Evolutionary conservation across 2,113 vertebrate genomes (phyloP).

Genomic region (Oreocharis arfaki): DNA sequence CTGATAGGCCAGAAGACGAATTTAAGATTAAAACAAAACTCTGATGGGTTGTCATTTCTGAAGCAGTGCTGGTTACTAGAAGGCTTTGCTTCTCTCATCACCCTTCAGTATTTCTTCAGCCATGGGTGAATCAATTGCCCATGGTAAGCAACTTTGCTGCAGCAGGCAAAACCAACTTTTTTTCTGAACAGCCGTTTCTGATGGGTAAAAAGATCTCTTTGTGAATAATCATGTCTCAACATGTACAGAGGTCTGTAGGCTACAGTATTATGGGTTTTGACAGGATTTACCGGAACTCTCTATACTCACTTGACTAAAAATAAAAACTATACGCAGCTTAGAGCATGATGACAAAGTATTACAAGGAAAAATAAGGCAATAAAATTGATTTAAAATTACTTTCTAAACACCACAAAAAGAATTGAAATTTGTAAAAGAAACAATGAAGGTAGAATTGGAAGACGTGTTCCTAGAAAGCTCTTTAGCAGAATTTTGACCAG

Average conservation of each 20-base stretch:
- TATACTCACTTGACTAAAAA: background rate
- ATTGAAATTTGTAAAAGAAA: background rate
- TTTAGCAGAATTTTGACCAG: background rate
- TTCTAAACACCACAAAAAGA: background rate
- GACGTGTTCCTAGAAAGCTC: background rate
- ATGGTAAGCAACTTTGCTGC: background rate
- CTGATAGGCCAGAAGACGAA: background rate
- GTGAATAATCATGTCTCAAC: background rate
- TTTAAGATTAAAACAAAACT: background rate
- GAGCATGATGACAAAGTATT: background rate
- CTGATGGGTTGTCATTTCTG: background rate
- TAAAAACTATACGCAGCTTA: background rate
- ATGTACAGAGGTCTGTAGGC: background rate
- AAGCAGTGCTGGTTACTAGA: fast-evolving
- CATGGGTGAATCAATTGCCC: background rate
- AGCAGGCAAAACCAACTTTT: background rate
- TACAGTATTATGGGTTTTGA: background rate
- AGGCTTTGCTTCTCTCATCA: background rate
- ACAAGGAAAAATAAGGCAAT: background rate
- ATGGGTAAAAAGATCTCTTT: background rate
- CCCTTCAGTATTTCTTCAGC: background rate
- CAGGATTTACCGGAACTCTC: background rate
- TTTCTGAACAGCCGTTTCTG: background rate
- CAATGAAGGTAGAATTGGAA: background rate
- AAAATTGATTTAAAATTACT: background rate